Conservation (phyloP, 1,140 invertebrate genomes). For the Drosophila guanche region DNA sequence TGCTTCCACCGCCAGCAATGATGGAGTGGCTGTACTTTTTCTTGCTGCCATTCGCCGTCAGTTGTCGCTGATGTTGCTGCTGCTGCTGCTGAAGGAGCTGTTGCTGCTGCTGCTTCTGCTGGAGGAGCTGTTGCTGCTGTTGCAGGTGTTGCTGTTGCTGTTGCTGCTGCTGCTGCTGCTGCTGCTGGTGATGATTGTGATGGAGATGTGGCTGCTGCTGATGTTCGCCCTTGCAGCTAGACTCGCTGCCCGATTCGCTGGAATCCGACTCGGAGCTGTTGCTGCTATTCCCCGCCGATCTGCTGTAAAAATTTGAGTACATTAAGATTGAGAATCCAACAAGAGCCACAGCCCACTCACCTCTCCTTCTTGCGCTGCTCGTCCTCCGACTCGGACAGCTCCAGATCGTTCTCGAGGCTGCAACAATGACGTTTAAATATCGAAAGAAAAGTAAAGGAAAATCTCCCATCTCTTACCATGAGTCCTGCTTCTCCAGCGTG, state of each 20-base stretch:
- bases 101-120: constrained; percentile 37
- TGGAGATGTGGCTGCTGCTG: constrained; percentile 44
- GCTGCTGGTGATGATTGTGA: constrained; percentile 29
- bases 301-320: constrained; percentile 14
- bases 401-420: constrained; percentile 86
- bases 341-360: constrained; percentile 34
- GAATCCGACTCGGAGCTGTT: constrained; percentile 83
- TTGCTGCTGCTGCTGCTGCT: constrained; percentile 36
- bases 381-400: constrained; percentile 87
- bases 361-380: constrained; percentile 84
- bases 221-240: constrained; percentile 65
- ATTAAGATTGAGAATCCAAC: not conserved
- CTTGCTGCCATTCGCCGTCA: constrained; percentile 54
- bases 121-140: constrained; percentile 29
- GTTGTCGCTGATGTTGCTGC: constrained; percentile 25
- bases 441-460: too few relatives aligned
- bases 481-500: constrained; percentile 75
- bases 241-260: constrained; percentile 81
- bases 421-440: constrained; percentile 46
- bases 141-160: constrained; percentile 42
- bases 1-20: constrained; percentile 67
- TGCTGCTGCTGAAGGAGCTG: constrained; percentile 24
- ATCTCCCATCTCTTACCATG: constrained; percentile 58
- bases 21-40: constrained; percentile 71
- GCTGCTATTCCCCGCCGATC: constrained; percentile 79